Evolutionary conservation across 2,888 invertebrate genomes (phyloP), one percentile per base, ranked within the genome.

Genomic region (Trilocha varians): DNA sequence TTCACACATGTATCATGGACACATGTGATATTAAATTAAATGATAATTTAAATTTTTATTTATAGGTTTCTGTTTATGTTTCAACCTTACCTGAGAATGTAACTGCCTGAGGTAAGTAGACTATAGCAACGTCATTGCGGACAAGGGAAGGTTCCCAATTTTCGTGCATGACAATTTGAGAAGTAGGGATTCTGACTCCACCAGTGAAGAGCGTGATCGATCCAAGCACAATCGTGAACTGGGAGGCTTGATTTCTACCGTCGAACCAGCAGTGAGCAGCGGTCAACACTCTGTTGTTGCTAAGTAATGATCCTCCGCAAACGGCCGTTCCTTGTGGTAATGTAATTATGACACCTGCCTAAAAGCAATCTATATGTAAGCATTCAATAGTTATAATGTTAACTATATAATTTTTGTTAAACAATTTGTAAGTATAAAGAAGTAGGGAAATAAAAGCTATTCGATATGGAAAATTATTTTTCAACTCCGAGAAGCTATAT

Each of bases 221-320:
- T 2, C 75, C 75, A 3, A 73, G 63, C 1, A 72, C 63, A 0
- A 72, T 66, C 5, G 55, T 60, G 38, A 68, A 48, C 17, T 46
- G 48, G 42, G 52, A 54, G 0, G 59, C 73, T 15, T 62, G 66
- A 49, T 59, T 45, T 0, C 18, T 1, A 1, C 75, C 74, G 34
- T 73, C 74, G 32, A 32, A 49, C 67, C 71, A 66, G 50, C 66
- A 69, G 42, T 67, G 67, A 8, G 65, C 67, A 5, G 69, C 67
- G 1, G 66, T 66, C 2, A 57, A 17, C 4, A 66, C 48, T n/a
- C 55, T 49, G 34, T 41, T 48, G 2, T 32, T 1, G 3, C 41
- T 53, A 11, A 75, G 35, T 2, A 75, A 52, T 5, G 62, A 51
- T 5, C 57, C 72, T 2, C 74, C 73, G 44, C 75, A 75, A 0